phyloP scores from a whole-genome alignment of 2,797 vertebrate genomes.

The Melanotaenia parkinsoni region DNA sequence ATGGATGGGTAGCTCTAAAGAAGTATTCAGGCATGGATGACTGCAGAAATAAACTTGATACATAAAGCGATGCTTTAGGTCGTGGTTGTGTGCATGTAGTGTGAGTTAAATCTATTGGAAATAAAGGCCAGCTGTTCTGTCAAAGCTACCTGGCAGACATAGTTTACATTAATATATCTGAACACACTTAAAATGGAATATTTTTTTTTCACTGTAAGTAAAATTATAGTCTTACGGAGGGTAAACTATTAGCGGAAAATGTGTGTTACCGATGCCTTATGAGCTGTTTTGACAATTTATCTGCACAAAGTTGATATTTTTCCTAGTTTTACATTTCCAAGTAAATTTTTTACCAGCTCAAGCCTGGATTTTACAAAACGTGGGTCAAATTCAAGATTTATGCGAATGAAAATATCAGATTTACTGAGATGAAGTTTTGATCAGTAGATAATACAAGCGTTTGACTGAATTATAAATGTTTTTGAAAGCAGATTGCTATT shows the following conservation, averaged over 20 bases:
- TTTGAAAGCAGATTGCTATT: not conserved
- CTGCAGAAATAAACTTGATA: not conserved
- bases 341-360: not conserved
- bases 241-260: no score
- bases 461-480: constrained; percentile 7
- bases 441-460: not conserved
- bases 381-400: not conserved
- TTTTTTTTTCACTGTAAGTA: not conserved
- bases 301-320: not conserved
- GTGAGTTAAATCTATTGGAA: not conserved
- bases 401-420: not conserved
- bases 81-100: not conserved
- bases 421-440: not conserved
- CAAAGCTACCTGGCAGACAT: not conserved
- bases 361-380: not conserved
- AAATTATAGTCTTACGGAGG: not conserved
- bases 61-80: not conserved
- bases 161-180: not conserved
- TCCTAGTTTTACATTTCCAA: not conserved
- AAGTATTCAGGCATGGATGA: not conserved
- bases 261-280: not conserved
- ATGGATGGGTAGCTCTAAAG: not conserved
- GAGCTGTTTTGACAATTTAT: not conserved
- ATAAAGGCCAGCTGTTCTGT: not conserved
- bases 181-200: not conserved